Percentiles rank a stretch among this genome's conserved stretches.
Evolutionary conservation across 2,113 vertebrate species (phyloP).

Genomic region (Rutilus rutilus): DNA sequence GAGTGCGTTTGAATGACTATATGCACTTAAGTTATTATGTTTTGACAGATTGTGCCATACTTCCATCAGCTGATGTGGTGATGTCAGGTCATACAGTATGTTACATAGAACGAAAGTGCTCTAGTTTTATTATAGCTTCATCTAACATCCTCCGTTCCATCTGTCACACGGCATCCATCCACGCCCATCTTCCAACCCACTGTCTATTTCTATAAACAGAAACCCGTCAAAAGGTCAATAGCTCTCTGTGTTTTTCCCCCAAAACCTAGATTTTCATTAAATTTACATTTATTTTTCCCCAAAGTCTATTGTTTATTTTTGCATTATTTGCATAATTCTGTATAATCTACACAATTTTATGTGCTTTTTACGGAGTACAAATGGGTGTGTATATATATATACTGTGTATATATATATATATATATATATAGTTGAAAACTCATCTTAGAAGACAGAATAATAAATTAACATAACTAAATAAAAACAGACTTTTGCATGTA

Average conservation of each 20-base stretch:
- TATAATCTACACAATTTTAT: too few species aligned
- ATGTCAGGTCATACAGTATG: neutral
- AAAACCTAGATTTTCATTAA: too few species aligned
- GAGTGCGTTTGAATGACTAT: slow-evolving; percentile 10
- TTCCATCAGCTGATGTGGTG: neutral
- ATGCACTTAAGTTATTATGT: slow-evolving; percentile 34
- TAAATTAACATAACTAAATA: neutral
- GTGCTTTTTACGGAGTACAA: too few species aligned
- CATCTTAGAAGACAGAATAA: neutral
- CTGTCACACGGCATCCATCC: neutral
- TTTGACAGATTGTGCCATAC: slow-evolving; percentile 17
- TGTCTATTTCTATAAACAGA: neutral
- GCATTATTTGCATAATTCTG: too few species aligned
- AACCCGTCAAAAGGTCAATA: neutral
- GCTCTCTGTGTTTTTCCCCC: neutral
- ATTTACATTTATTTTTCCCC: neutral
- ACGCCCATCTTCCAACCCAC: neutral
- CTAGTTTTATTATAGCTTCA: neutral
- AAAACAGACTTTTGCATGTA: neutral
- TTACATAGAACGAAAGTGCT: neutral
- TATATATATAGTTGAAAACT: too few species aligned
- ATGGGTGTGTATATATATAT: too few species aligned
- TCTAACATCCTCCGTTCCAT: neutral
- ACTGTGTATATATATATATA: too few species aligned
- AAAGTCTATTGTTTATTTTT: too few species aligned